Evolutionary conservation across 2,797 vertebrate genomes (phyloP).

Genomic region (Meda fulgida): DNA sequence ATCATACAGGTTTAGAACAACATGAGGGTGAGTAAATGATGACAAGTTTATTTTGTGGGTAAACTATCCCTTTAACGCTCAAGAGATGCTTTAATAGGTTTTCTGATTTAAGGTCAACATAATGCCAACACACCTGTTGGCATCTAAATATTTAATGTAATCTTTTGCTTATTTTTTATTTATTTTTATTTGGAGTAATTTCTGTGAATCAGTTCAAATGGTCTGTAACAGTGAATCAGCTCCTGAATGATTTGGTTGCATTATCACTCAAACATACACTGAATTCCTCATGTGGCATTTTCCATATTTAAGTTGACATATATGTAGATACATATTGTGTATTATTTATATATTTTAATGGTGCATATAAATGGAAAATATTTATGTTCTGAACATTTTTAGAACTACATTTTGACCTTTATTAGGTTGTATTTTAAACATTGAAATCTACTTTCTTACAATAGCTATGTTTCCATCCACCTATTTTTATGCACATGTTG

Average conservation of each 20-base stretch:
- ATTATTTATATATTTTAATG: background rate
- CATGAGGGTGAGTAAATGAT: no score
- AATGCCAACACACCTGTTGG: background rate
- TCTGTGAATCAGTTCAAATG: no score
- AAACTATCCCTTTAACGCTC: background rate
- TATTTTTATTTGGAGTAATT: background rate
- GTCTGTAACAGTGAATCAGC: background rate
- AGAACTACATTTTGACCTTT: background rate
- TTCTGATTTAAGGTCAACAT: background rate
- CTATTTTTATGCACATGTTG: background rate
- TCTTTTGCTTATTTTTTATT: background rate
- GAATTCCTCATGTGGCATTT: background rate
- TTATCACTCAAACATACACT: background rate
- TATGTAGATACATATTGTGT: background rate
- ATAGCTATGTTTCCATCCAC: background rate
- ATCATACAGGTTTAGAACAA: no score
- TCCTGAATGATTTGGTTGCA: background rate
- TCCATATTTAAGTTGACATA: background rate
- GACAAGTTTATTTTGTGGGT: no score
- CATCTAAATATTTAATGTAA: background rate
- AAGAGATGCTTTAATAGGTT: background rate
- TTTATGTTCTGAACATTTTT: no score
- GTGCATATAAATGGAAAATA: background rate
- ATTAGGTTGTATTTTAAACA: background rate
- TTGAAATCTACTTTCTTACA: background rate